Conservation (phyloP, 2,888 invertebrate genomes). For the Dexiosoma caninum region DNA sequence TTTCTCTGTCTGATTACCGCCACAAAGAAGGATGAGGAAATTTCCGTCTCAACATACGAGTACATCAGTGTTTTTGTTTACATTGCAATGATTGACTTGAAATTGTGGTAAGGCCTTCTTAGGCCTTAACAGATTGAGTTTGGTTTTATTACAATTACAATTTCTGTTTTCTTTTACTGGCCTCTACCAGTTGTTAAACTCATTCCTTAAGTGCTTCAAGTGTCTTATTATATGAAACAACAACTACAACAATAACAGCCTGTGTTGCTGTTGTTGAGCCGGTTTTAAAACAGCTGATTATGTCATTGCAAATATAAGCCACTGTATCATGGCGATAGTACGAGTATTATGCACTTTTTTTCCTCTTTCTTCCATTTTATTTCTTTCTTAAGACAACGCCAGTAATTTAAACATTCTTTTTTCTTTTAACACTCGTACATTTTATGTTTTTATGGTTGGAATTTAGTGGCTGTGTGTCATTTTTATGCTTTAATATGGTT, state of each 20-base stretch:
- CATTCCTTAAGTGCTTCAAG: not conserved
- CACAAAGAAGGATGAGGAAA: conserved; percentile 34
- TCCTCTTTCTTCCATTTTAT: too few relatives aligned
- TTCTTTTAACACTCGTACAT: not conserved
- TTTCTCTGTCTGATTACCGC: conserved; percentile 7
- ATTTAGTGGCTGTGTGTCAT: conserved; percentile 44
- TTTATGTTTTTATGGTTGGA: conserved; percentile 3
- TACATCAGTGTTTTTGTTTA: not conserved
- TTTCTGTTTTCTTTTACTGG: conserved; percentile 60
- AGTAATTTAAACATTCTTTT: too few relatives aligned
- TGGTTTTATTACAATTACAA: conserved; percentile 35
- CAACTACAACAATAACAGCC: not conserved
- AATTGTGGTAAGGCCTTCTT: conserved; percentile 21
- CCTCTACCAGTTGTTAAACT: conserved; percentile 45
- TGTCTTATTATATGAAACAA: conserved; percentile 6
- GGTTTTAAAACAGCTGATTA: conserved; percentile 68
- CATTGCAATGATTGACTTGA: not conserved
- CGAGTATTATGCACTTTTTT: not conserved
- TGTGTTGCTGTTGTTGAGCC: conserved; percentile 31
- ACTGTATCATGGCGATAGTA: conserved; percentile 32
- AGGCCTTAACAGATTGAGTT: not conserved
- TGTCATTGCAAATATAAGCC: conserved; percentile 69
- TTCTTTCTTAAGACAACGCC: not conserved
- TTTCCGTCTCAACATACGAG: not conserved
- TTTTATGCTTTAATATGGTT: conserved; percentile 44